phyloP scores from a whole-genome alignment of 2,888 invertebrate species.

The Cataglyphis cursor region DNA sequence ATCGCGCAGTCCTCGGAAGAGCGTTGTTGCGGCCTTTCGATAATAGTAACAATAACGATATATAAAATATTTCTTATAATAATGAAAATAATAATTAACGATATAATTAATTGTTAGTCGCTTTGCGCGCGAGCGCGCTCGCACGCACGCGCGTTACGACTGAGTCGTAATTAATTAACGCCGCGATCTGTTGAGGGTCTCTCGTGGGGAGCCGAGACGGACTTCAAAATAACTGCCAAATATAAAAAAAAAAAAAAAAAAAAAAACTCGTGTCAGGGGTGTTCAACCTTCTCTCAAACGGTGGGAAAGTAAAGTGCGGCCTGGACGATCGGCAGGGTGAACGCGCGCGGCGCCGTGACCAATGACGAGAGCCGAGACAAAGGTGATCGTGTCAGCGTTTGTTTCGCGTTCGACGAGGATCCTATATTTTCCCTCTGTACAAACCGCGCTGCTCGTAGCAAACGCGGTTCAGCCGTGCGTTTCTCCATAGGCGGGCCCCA shows the following conservation, averaged over 20 bases:
- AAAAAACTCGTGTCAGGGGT: conserved; percentile 72
- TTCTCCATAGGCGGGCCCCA: neutral
- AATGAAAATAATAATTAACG: conserved; percentile 66
- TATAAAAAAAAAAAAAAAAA: conserved; percentile 40
- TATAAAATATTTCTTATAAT: conserved; percentile 62
- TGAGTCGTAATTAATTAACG: conserved; percentile 59
- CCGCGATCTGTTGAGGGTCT: conserved; percentile 60
- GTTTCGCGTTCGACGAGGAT: conserved; percentile 28
- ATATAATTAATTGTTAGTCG: conserved; percentile 64
- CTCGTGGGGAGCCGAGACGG: conserved; percentile 73
- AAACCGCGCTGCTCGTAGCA: neutral
- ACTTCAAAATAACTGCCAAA: conserved; percentile 82
- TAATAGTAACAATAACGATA: conserved; percentile 70
- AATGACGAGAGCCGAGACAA: conserved; percentile 11
- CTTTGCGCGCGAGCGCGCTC: conserved; percentile 58
- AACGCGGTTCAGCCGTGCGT: neutral
- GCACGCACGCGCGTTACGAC: conserved; percentile 60
- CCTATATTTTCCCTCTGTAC: neutral
- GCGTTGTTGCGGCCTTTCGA: conserved; percentile 77
- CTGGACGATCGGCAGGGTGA: conserved; percentile 53
- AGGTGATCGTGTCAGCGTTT: conserved; percentile 15
- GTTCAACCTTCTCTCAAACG: conserved; percentile 68
- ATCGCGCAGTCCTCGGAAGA: conserved; percentile 64
- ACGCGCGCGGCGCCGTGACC: conserved; percentile 49
- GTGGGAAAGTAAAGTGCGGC: conserved; percentile 54